These are phyloP conservation scores for Pantherophis guttatus DNA, from an alignment of 2,113 vertebrate species.

Conservation along the genomic window DNA sequence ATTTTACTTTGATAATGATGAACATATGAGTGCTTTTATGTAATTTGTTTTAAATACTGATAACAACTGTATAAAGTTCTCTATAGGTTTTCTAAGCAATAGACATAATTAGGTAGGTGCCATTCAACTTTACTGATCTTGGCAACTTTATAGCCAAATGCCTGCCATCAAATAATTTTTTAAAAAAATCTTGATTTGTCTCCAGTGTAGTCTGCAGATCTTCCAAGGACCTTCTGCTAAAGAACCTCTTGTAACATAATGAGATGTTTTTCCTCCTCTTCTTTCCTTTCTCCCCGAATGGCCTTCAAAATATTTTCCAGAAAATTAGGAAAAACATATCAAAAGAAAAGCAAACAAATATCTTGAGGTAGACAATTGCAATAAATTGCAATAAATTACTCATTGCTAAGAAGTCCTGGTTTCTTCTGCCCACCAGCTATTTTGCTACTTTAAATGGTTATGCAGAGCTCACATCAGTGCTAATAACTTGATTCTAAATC, in stretches of 20 bases:
- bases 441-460: not conserved
- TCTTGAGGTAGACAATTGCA: not conserved
- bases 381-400: not conserved
- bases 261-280: not conserved
- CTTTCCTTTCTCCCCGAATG: not conserved
- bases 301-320: not conserved
- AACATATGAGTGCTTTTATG: not conserved
- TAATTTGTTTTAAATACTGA: not conserved
- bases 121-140: not conserved
- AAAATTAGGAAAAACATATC: not conserved
- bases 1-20: not conserved
- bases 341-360: not conserved
- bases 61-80: not conserved
- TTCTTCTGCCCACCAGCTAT: not conserved
- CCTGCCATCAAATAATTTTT: not conserved
- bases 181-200: not conserved
- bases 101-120: not conserved
- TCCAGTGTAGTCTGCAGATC: not conserved
- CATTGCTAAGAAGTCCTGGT: not conserved
- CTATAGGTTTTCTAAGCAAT: not conserved
- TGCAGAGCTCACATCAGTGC: not conserved
- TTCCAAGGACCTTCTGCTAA: not conserved
- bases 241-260: not conserved
- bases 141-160: not conserved
- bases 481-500: not conserved